Conservation (phyloP, 2,888 invertebrate species). For the Sphaerolaimus hirsutus region DNA sequence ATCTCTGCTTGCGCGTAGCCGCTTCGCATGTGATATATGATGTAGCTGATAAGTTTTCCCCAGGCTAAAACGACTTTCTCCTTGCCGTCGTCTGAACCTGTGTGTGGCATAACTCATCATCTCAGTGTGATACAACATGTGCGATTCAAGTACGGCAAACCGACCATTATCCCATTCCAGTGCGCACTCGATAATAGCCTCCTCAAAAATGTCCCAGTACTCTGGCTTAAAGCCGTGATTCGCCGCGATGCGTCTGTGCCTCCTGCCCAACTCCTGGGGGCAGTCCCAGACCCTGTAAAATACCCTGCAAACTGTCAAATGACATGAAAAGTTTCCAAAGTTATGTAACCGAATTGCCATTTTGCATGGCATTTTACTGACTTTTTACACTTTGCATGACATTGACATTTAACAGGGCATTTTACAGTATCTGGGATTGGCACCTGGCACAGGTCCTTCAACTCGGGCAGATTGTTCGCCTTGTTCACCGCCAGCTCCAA, state of each 20-base stretch:
- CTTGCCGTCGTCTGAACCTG: neutral
- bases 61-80: neutral
- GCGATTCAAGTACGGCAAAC: neutral
- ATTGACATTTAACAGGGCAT: no score
- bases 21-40: neutral
- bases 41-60: neutral
- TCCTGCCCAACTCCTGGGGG: neutral
- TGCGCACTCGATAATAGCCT: conserved; percentile 1
- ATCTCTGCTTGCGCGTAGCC: no score
- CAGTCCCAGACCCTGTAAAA: no score
- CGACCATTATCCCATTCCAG: neutral
- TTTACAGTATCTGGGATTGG: no score
- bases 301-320: no score
- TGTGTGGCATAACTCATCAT: neutral
- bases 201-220: conserved; percentile 1
- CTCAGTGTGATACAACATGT: neutral
- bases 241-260: neutral
- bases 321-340: no score
- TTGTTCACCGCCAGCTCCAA: conserved; percentile 4
- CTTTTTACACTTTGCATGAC: no score
- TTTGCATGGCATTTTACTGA: no score
- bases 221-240: conserved; percentile 1
- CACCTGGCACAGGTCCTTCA: neutral
- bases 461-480: neutral
- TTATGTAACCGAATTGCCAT: no score